phyloP scores from a whole-genome alignment of 2,797 vertebrate species.

The Diceros bicornis region DNA sequence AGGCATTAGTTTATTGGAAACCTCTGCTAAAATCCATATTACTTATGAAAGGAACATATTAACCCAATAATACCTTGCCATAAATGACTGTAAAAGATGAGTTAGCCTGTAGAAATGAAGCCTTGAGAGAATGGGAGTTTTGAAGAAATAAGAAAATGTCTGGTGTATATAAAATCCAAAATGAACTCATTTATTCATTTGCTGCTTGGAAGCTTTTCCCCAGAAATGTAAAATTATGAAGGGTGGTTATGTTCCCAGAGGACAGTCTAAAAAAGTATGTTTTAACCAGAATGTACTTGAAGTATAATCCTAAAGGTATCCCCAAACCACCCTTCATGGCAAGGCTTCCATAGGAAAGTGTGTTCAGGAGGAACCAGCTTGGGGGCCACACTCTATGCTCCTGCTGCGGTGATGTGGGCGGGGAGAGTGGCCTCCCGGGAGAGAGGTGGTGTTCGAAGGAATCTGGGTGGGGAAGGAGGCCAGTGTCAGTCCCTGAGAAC shows the following conservation, averaged over 20 bases:
- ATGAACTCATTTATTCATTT: not conserved
- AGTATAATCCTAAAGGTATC: not conserved
- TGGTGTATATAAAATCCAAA: not conserved
- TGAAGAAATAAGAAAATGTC: not conserved
- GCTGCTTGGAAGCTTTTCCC: not conserved
- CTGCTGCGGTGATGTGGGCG: not conserved
- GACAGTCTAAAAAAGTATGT: not conserved
- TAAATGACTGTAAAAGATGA: not conserved
- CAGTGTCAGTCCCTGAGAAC: not conserved
- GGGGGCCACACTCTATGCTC: not conserved
- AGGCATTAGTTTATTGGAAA: not conserved
- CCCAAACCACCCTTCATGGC: not conserved
- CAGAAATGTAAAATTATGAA: constrained; percentile 49
- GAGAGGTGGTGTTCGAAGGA: not conserved
- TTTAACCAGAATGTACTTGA: not conserved
- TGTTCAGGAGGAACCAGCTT: not conserved
- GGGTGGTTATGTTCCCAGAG: not conserved
- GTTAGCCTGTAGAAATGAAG: not conserved
- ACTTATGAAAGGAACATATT: not conserved
- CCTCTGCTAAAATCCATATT: not conserved
- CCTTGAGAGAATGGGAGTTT: not conserved
- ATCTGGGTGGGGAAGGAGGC: not conserved
- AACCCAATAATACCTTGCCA: not conserved
- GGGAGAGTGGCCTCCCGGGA: not conserved
- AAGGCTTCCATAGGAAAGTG: not conserved